Conservation (phyloP, 2,113 vertebrate genomes). For the Crotophaga sulcirostris region DNA sequence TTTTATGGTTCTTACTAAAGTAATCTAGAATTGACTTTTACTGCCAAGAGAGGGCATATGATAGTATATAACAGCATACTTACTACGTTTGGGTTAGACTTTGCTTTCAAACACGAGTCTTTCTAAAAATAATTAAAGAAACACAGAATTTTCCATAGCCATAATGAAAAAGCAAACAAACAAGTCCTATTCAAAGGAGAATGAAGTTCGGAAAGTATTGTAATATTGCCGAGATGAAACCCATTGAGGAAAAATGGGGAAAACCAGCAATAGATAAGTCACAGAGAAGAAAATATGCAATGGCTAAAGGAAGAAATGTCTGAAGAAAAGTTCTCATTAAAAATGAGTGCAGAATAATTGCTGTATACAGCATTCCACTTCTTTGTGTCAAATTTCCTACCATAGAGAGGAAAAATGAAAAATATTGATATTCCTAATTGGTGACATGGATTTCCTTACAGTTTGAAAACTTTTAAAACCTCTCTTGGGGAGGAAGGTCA, state of each 20-base stretch:
- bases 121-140: not conserved
- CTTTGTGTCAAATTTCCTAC: not conserved
- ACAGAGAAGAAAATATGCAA: not conserved
- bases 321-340: not conserved
- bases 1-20: slow-evolving; percentile 74
- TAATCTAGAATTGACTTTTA: slow-evolving; percentile 65
- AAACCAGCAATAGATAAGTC: not conserved
- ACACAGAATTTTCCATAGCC: not conserved
- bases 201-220: not conserved
- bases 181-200: not conserved
- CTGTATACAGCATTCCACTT: not conserved
- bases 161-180: not conserved
- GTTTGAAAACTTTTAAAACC: not conserved
- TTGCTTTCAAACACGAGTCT: not conserved
- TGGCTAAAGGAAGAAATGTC: not conserved
- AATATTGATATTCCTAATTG: not conserved
- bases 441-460: not conserved
- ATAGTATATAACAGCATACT: slow-evolving; percentile 40
- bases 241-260: not conserved
- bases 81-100: not conserved
- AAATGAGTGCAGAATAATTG: not conserved
- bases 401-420: not conserved
- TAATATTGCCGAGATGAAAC: not conserved
- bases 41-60: slow-evolving; percentile 54
- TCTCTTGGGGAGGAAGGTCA: not conserved